phyloP scores from a whole-genome alignment of 2,113 vertebrate genomes.

The Arvicanthis niloticus region DNA sequence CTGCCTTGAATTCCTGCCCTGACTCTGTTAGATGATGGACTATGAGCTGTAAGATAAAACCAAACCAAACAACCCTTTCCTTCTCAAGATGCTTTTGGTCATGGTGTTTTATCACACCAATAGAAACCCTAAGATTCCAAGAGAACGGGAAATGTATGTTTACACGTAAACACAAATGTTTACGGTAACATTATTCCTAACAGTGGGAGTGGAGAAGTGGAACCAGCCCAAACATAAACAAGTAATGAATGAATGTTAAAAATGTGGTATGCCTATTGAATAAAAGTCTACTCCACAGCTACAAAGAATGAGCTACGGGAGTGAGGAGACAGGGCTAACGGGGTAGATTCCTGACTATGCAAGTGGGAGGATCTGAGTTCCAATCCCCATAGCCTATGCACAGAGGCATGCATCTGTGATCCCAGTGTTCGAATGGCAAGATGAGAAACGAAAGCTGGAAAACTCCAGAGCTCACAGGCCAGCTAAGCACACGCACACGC shows the following conservation, averaged over 20 bases:
- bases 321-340: background rate
- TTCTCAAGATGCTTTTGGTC: background rate
- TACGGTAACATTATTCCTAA: slow-evolving; percentile 21
- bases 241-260: background rate
- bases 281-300: background rate
- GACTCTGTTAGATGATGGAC: background rate
- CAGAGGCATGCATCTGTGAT: background rate
- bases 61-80: background rate
- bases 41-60: background rate
- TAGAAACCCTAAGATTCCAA: background rate
- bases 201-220: background rate
- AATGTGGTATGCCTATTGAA: background rate
- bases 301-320: background rate
- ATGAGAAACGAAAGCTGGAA: background rate
- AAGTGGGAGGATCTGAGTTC: background rate
- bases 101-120: background rate
- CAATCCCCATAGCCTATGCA: background rate
- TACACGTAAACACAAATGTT: background rate
- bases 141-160: background rate
- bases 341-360: background rate
- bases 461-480: background rate
- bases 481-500: background rate
- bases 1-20: background rate
- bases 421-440: background rate
- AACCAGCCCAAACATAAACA: background rate